Evolutionary conservation across 2,113 vertebrate genomes (phyloP), one percentile per base, ranked within the genome.

Genomic region (Pangasianodon hypophthalmus): DNA sequence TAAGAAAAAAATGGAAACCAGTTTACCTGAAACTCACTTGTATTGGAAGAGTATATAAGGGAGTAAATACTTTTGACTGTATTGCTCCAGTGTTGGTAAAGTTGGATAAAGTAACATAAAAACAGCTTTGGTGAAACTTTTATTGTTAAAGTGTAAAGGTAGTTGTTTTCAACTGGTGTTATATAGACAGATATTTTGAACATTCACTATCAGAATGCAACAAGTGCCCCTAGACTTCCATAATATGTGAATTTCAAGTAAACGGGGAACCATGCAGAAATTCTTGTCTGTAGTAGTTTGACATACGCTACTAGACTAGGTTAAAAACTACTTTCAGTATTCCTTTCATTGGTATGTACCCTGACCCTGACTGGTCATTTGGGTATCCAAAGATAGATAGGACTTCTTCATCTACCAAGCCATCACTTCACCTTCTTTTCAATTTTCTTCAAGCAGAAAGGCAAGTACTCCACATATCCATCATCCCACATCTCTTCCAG

Each of bases 401-500:
- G 46, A 50, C 9, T 16, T 67, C 26, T 16, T 82, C 48, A 24
- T 32, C 21, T 80, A n/a, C 52, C 32, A n/a, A 69, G 32, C 11
- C 11, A 6, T 14, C 46, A 29, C 71, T 80, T 90, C 88, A 91
- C 91, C 91, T 91, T 44, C 18, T 6, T 10, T 79, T 44, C 11
- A 98, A 98, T 97, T 97, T 99, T 95, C 85, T 94, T 96, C 54
- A 97, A 94, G 88, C 93, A 94, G 80, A 98, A 97, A 0, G 96
- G 97, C 93, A 97, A 95, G 92, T 97, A 99, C 88, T 98, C 97
- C 91, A 96, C 97, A 93, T 94, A 97, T 67, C 97, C 92, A 92
- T 98, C 98, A 52, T 97, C 95, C 95, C 97, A 97, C 90, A 97
- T 92, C 88, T 97, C 97, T 89, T 97, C 96, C 54, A 98, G 92